A percentile compares a stretch with the other conserved stretches of the same genome.
Evolutionary conservation across 2,113 vertebrate species (phyloP).

Genomic region (Theristicus caerulescens): DNA sequence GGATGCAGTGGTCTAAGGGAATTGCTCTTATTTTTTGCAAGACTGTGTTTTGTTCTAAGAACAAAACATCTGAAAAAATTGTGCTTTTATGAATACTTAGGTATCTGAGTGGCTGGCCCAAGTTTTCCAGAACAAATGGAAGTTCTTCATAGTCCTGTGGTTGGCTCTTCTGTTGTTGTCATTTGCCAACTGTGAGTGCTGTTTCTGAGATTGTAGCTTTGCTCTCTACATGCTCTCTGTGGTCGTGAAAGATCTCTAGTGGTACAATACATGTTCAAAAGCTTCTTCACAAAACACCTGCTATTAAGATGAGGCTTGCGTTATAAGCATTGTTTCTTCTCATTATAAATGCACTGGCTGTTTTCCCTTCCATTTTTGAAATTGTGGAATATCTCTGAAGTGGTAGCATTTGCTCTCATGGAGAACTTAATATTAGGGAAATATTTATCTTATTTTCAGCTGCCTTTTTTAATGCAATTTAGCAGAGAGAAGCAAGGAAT

Average conservation of each 20-base stretch:
- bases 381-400: not conserved
- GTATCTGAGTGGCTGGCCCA: not conserved
- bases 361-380: not conserved
- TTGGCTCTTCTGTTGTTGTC: not conserved
- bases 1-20: not conserved
- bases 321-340: not conserved
- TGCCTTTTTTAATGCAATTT: not conserved
- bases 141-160: not conserved
- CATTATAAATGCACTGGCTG: not conserved
- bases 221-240: accelerated
- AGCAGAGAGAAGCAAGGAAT: not conserved
- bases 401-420: not conserved
- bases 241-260: not conserved
- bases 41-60: not conserved
- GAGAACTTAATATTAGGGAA: not conserved
- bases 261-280: not conserved
- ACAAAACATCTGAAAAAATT: not conserved
- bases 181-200: not conserved
- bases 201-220: not conserved
- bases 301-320: not conserved
- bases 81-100: not conserved
- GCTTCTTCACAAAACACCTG: not conserved
- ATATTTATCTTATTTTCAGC: not conserved
- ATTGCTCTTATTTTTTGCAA: not conserved
- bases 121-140: not conserved